Evolutionary conservation across 2,888 invertebrate genomes (phyloP), one percentile per base, ranked within the genome.

Genomic region (Sinhomidia bicolor): DNA sequence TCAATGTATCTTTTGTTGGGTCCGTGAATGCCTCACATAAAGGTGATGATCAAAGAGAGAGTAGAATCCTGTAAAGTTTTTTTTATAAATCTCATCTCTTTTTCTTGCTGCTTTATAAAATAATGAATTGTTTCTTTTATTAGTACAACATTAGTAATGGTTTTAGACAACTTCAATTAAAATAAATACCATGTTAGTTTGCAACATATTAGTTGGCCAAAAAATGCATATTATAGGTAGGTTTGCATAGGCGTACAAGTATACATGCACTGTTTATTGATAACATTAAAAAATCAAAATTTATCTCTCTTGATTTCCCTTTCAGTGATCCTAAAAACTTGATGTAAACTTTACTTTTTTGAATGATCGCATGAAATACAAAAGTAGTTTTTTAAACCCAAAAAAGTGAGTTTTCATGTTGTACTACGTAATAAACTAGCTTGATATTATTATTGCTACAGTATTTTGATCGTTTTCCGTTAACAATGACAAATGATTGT

Each of bases 181-280:
- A 71, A 5, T 71, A 41, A 71, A 71, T 23, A 71, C 12, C 23
- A 20, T 44, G 44, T 71, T 71, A 71, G 23, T 71, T 71, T 20
- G 71, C 71, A 44, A 20, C 23, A 10, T 41, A n/a, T 71, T 71
- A 71, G 44, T 71, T 71, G 4, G 71, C 71, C 41, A 71, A 71
- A 60, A 44, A 71, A 41, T 68, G 26, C 5, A 9, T 47, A 47
- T 47, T 47, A n/a, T 17, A n/a, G 17, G 2, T 32, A 65, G 1
- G 65, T 36, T 17, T 65, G 65, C 65, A n/a, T n/a, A 17, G n/a
- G 32, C n/a, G 17, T n/a, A n/a, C n/a, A n/a, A n/a, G n/a, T n/a
- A n/a, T n/a, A n/a, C n/a, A n/a, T n/a, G n/a, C n/a, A n/a, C n/a
- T n/a, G n/a, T n/a, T n/a, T n/a, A n/a, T n/a, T n/a, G n/a, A n/a